A percentile compares a stretch with the other conserved stretches of the same genome.
These are phyloP conservation scores for Cynocephalus volans DNA, from an alignment of 2,113 vertebrate genomes.

Conservation along the genomic window DNA sequence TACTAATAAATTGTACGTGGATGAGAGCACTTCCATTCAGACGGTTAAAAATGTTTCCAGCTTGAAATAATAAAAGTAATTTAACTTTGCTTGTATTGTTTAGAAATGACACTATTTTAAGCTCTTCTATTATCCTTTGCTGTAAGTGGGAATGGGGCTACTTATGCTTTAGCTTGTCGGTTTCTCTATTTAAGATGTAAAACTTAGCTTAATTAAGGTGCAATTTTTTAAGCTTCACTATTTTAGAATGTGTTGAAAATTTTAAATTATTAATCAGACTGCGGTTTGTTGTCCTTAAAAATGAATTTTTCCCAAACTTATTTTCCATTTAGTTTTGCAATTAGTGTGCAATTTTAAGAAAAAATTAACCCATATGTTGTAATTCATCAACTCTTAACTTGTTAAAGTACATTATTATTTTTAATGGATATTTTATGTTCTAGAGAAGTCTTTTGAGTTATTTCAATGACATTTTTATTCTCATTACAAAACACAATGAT, in stretches of 20 bases:
- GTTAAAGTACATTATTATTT: conserved; percentile 46
- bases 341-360: conserved; percentile 26
- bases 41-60: background rate
- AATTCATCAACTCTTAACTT: conserved; percentile 51
- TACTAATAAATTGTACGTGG: background rate
- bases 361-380: conserved; percentile 62
- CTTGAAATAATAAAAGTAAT: conserved; percentile 3
- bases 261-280: background rate
- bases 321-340: conserved; percentile 72
- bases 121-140: background rate
- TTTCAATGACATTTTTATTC: conserved; percentile 66
- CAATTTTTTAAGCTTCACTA: background rate
- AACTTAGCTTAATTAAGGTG: background rate
- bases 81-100: background rate
- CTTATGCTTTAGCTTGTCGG: background rate
- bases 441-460: conserved; percentile 7
- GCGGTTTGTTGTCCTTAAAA: background rate
- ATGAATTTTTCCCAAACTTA: conserved; percentile 4
- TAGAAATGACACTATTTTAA: background rate
- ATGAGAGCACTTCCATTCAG: background rate
- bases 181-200: background rate
- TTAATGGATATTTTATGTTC: conserved; percentile 62
- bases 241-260: conserved; percentile 15
- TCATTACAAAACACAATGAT: conserved; percentile 44
- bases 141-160: background rate